Percentiles rank a stretch among this genome's conserved stretches.
Conservation (phyloP, 2,113 vertebrate genomes). For the Silurus asotus region DNA sequence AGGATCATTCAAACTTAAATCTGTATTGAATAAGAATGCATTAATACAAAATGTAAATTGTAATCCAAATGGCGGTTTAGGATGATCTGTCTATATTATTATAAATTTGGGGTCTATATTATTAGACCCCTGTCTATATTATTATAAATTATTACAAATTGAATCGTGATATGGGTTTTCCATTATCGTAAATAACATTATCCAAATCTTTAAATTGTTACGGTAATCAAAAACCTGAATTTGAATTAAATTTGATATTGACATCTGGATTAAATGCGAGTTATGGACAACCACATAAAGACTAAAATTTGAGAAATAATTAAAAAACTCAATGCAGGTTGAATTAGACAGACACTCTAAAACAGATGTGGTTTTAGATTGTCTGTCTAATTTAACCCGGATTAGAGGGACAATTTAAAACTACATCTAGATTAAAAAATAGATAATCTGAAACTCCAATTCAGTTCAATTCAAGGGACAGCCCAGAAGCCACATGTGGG, state of each 20-base stretch:
- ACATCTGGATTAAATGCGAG: neutral
- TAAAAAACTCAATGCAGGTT: neutral
- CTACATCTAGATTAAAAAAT: neutral
- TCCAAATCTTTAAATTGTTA: no score
- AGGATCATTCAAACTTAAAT: neutral
- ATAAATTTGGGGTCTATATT: no score
- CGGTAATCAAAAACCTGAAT: neutral
- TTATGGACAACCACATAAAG: no score
- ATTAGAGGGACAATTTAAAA: neutral
- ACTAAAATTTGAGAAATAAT: neutral
- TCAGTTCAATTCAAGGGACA: neutral
- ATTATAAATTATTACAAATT: no score
- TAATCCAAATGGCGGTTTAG: neutral
- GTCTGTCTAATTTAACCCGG: no score
- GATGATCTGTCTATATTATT: neutral
- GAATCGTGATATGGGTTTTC: neutral
- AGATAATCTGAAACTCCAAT: neutral
- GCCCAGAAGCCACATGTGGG: neutral
- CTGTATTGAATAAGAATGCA: neutral
- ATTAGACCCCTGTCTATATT: neutral
- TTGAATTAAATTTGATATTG: neutral
- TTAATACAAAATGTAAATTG: neutral
- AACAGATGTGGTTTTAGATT: no score
- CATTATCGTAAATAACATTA: neutral
- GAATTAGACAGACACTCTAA: neutral